Percentiles rank a stretch among this genome's conserved stretches.
These are phyloP conservation scores for Cephalopholis sonnerati DNA, from an alignment of 2,113 vertebrate genomes.

Conservation along the genomic window DNA sequence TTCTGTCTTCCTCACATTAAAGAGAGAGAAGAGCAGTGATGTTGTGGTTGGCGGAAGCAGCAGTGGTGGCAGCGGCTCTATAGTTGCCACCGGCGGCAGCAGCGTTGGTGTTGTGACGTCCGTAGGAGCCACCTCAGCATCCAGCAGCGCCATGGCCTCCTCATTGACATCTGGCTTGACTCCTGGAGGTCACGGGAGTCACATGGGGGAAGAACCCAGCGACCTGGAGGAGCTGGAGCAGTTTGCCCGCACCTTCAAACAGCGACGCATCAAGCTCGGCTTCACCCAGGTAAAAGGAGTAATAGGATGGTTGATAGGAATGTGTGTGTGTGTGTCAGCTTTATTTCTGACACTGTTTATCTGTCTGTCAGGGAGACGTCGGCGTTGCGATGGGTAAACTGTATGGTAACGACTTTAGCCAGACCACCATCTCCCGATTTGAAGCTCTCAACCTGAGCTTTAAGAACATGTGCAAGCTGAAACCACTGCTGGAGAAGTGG, in stretches of 20 bases:
- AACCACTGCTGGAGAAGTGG: slow-evolving; percentile 95
- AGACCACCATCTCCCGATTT: slow-evolving; percentile 95
- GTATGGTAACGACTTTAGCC: slow-evolving; percentile 94
- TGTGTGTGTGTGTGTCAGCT: not conserved
- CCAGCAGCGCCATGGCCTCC: slow-evolving; percentile 70
- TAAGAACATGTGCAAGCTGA: slow-evolving; percentile 97
- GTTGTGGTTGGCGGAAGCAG: slow-evolving; percentile 40
- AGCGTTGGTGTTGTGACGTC: slow-evolving; percentile 49
- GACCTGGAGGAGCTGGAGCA: slow-evolving; percentile 95
- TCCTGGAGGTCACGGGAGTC: slow-evolving; percentile 77
- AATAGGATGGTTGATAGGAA: no score
- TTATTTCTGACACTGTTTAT: not conserved
- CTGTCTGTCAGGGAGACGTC: slow-evolving; percentile 88
- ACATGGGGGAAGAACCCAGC: slow-evolving; percentile 89
- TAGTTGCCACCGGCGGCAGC: slow-evolving; percentile 41
- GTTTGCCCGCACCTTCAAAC: slow-evolving; percentile 95
- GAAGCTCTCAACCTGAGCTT: slow-evolving; percentile 95
- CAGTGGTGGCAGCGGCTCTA: slow-evolving; percentile 31
- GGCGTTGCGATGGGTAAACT: slow-evolving; percentile 96
- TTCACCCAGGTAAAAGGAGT: slow-evolving; percentile 89
- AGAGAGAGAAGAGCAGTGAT: slow-evolving; percentile 85
- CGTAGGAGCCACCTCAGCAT: slow-evolving; percentile 62
- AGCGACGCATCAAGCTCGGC: slow-evolving; percentile 93
- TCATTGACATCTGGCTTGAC: slow-evolving; percentile 64
- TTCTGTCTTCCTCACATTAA: slow-evolving; percentile 49